A percentile compares a stretch with the other conserved stretches of the same genome.
These are phyloP conservation scores for Formica aserva DNA, from an alignment of 2,888 invertebrate genomes.

Conservation along the genomic window DNA sequence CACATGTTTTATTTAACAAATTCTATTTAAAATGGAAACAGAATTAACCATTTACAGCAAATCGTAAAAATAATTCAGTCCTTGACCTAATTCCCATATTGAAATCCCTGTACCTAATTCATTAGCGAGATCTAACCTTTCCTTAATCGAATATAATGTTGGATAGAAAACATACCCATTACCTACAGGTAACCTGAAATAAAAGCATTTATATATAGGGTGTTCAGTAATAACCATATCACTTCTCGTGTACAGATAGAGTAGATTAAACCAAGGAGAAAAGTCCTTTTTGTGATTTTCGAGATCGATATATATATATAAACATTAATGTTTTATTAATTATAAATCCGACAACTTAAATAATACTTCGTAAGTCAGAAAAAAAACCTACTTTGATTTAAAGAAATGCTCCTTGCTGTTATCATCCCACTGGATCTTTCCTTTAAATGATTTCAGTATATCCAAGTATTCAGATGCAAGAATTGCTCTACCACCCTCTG, in stretches of 20 bases:
- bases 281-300: too few relatives aligned
- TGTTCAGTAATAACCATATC: too few relatives aligned
- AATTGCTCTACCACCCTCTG: slow-evolving; percentile 93
- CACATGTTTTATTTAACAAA: slow-evolving; percentile 8
- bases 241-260: too few relatives aligned
- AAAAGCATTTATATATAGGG: slow-evolving; percentile 35
- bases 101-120: slow-evolving; percentile 94
- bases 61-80: slow-evolving; percentile 97
- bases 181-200: slow-evolving; percentile 89
- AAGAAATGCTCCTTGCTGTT: slow-evolving; percentile 94
- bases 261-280: too few relatives aligned
- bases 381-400: slow-evolving; percentile 91
- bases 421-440: slow-evolving; percentile 92
- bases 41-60: slow-evolving; percentile 87
- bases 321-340: slow-evolving; percentile 1
- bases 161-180: slow-evolving; percentile 95
- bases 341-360: not conserved
- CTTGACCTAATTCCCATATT: slow-evolving; percentile 99
- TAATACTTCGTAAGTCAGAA: not conserved
- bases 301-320: not conserved
- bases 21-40: not conserved
- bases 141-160: slow-evolving; percentile 93
- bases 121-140: slow-evolving; percentile 92
- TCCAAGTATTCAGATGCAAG: slow-evolving; percentile 93
- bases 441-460: slow-evolving; percentile 91